A percentile compares a stretch with the other conserved stretches of the same genome.
Evolutionary conservation across 1,140 invertebrate genomes (phyloP).

Genomic region (Drosophila neocordata): DNA sequence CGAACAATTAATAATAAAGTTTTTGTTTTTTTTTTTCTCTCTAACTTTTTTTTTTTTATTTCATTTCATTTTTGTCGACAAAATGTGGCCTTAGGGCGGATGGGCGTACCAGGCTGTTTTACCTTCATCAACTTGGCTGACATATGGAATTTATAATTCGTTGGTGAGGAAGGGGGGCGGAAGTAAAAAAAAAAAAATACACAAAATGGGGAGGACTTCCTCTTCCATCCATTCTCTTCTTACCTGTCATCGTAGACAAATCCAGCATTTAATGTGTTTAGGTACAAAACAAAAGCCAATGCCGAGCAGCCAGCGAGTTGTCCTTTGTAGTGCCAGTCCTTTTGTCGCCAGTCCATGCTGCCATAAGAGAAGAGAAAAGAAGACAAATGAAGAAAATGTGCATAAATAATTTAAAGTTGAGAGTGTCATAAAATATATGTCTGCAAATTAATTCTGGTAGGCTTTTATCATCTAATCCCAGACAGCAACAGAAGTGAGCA

Average conservation of each 20-base stretch:
- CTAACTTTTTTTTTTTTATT: constrained; percentile 20
- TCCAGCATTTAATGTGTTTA: constrained; percentile 94
- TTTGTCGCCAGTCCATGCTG: constrained; percentile 67
- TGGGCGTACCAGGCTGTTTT: constrained; percentile 29
- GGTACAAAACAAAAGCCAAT: constrained; percentile 91
- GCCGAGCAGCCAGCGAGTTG: constrained; percentile 86
- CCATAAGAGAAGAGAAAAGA: constrained; percentile 27
- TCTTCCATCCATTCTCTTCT: constrained; percentile 33
- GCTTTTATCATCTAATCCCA: constrained; percentile 25
- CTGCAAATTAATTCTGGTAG: constrained; percentile 72
- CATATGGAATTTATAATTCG: constrained; percentile 83
- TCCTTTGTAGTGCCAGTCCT: constrained; percentile 86
- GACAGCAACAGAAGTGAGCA: neutral
- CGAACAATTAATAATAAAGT: constrained; percentile 78
- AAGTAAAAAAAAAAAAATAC: too few relatives aligned
- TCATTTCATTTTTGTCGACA: constrained; percentile 28
- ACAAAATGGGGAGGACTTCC: constrained; percentile 33
- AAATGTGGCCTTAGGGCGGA: constrained; percentile 43
- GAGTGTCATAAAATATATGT: constrained; percentile 80
- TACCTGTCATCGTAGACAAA: constrained; percentile 97
- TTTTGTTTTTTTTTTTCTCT: constrained; percentile 40
- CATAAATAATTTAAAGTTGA: constrained; percentile 75
- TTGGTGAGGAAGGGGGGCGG: neutral
- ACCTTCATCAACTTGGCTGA: constrained; percentile 77
- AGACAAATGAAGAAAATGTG: constrained; percentile 48